Evolutionary conservation across 2,888 invertebrate species (phyloP).

Genomic region (Eulithis testata): DNA sequence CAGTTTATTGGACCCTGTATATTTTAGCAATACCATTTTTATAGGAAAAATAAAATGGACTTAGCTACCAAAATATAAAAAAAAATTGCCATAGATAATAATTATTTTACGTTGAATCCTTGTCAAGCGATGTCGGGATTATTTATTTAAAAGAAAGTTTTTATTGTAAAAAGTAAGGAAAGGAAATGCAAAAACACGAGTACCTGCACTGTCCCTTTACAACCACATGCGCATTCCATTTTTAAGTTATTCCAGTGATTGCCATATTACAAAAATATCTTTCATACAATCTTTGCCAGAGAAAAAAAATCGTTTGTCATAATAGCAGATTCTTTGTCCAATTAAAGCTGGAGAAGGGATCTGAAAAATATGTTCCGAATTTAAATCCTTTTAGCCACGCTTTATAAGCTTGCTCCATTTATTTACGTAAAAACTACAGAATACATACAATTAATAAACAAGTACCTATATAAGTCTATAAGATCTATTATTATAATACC

Average conservation of each 20-base stretch:
- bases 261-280: constrained; percentile 69
- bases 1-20: constrained; percentile 5
- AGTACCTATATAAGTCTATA: too few relatives aligned
- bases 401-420: constrained; percentile 37
- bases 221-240: constrained; percentile 78
- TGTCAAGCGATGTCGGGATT: constrained; percentile 80
- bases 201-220: constrained; percentile 79
- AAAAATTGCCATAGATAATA: constrained; percentile 61
- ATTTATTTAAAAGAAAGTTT: constrained; percentile 85
- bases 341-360: constrained; percentile 45
- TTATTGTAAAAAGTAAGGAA: constrained; percentile 81
- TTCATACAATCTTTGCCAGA: constrained; percentile 61
- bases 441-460: neutral
- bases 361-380: constrained; percentile 54
- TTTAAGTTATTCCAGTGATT: constrained; percentile 69
- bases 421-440: constrained; percentile 12
- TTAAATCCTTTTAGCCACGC: constrained; percentile 67
- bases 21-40: constrained; percentile 16
- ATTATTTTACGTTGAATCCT: constrained; percentile 81
- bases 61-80: constrained; percentile 34
- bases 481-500: too few relatives aligned
- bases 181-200: constrained; percentile 83
- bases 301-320: constrained; percentile 68
- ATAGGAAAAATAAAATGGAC: neutral
- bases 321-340: constrained; percentile 62